These are phyloP conservation scores for Manis crassicaudata DNA, from an alignment of 2,797 vertebrate species.

Conservation along the genomic window DNA sequence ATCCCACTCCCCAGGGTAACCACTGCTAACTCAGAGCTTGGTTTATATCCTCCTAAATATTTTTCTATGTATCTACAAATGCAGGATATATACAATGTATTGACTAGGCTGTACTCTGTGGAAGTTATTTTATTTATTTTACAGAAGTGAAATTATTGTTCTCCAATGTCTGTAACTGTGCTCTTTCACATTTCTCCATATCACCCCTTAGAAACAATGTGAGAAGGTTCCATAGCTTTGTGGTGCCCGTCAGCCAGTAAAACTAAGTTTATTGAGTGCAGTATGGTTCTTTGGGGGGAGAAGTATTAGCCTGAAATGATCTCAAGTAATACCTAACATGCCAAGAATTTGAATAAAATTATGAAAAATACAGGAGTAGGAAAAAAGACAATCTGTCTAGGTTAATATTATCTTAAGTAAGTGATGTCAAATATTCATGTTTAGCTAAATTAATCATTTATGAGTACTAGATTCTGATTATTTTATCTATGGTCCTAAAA, in stretches of 20 bases:
- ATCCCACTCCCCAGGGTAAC: neutral
- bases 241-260: neutral
- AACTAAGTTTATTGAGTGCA: neutral
- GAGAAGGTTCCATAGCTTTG: neutral
- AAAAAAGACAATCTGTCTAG: neutral
- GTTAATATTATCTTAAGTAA: neutral
- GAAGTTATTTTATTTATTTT: neutral
- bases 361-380: neutral
- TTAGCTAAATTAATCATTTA: neutral
- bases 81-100: neutral
- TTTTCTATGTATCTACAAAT: neutral
- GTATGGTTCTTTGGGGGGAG: neutral
- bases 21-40: neutral
- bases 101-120: neutral
- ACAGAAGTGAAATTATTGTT: neutral
- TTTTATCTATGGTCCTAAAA: neutral
- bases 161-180: neutral
- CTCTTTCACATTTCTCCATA: neutral
- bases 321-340: neutral
- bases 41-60: neutral
- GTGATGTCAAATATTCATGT: neutral
- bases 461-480: neutral
- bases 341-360: conserved; percentile 5
- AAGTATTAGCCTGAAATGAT: neutral
- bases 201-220: neutral